Evolutionary conservation across 2,797 vertebrate genomes (phyloP).

Genomic region (Onychomys arenicola): DNA sequence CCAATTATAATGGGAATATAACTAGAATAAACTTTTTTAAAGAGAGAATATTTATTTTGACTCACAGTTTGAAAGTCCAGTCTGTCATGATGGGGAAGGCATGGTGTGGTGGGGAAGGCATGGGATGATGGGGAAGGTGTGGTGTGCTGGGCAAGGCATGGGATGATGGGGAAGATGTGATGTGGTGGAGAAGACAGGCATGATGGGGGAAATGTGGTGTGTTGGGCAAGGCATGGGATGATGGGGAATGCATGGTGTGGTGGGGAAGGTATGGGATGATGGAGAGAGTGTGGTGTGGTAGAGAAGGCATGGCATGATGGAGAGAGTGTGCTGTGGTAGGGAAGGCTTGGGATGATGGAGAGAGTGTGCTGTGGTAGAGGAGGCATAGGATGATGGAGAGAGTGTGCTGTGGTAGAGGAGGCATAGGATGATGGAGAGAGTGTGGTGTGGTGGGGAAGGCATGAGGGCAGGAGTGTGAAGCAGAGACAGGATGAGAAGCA

Average conservation of each 20-base stretch:
- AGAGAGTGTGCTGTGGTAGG: background rate
- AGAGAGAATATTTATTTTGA: background rate
- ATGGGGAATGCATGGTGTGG: too few relatives aligned
- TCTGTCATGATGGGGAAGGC: too few relatives aligned
- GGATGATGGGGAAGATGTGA: too few relatives aligned
- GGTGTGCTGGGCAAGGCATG: too few relatives aligned
- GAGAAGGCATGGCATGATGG: background rate
- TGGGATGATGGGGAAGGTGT: background rate
- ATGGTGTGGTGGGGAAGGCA: too few relatives aligned
- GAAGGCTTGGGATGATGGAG: background rate
- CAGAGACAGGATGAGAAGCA: background rate
- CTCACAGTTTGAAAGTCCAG: background rate
- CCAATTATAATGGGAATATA: background rate
- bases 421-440: background rate
- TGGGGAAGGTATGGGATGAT: too few relatives aligned
- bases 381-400: too few relatives aligned
- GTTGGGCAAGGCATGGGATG: too few relatives aligned
- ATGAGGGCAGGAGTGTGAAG: background rate
- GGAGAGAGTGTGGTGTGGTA: background rate
- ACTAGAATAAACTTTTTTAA: background rate
- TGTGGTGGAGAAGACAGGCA: too few relatives aligned
- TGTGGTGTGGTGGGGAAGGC: background rate
- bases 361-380: too few relatives aligned
- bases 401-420: too few relatives aligned
- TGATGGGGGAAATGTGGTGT: background rate